Evolutionary conservation across 2,113 vertebrate species (phyloP).

Genomic region (Ageneiosus marmoratus): DNA sequence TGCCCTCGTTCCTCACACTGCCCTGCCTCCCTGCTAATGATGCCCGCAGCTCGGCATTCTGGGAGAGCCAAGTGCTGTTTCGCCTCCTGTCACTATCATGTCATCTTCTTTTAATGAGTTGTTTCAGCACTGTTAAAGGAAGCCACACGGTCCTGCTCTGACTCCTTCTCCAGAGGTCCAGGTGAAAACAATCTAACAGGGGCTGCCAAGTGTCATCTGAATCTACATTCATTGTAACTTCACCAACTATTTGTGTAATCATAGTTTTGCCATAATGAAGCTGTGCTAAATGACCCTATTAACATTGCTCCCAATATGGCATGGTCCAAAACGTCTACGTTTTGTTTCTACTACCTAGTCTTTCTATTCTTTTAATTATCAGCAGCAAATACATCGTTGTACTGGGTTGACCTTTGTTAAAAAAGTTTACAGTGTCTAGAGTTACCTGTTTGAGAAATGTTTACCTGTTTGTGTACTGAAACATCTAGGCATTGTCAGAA

Average conservation of each 20-base stretch:
- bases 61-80: slow-evolving; percentile 40
- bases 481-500: too few relatives aligned
- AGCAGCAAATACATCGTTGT: neutral
- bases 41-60: slow-evolving; percentile 41
- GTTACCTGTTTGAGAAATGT: neutral
- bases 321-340: neutral
- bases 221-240: slow-evolving; percentile 44
- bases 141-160: slow-evolving; percentile 40
- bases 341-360: neutral
- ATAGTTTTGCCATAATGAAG: slow-evolving; percentile 25
- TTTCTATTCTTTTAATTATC: neutral
- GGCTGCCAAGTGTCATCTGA: slow-evolving; percentile 45
- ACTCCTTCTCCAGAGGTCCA: slow-evolving; percentile 49
- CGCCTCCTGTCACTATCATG: slow-evolving; percentile 39
- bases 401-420: neutral
- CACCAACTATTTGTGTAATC: slow-evolving; percentile 43
- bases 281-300: slow-evolving; percentile 28
- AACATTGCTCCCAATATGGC: neutral
- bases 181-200: slow-evolving; percentile 50
- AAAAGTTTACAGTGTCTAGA: neutral
- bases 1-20: slow-evolving; percentile 52
- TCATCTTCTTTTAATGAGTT: slow-evolving; percentile 58
- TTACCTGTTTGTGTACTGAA: too few relatives aligned
- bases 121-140: slow-evolving; percentile 50
- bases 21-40: slow-evolving; percentile 51